Conservation (phyloP, 1,140 invertebrate species). For the Drosophila tsacasi region DNA sequence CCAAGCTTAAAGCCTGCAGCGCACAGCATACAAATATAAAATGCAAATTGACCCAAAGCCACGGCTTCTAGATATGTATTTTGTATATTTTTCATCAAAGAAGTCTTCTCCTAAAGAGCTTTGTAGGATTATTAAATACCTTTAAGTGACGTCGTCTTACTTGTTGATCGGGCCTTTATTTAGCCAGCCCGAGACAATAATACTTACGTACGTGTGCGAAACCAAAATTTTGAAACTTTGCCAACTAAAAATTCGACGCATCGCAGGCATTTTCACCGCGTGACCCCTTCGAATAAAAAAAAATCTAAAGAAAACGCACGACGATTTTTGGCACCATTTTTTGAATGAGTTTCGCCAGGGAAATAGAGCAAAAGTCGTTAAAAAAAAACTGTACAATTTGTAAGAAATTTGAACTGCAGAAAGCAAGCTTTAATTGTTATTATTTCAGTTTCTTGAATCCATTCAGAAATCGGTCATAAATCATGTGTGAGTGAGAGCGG, state of each 20-base stretch:
- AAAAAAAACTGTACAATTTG: neutral
- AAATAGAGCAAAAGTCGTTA: conserved; percentile 8
- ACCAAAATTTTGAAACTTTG: conserved; percentile 67
- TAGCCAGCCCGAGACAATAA: conserved; percentile 57
- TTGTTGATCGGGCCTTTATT: conserved; percentile 55
- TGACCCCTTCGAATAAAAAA: conserved; percentile 50
- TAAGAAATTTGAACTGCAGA: neutral
- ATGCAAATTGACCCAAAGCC: conserved; percentile 23
- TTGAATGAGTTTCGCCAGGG: conserved; percentile 8
- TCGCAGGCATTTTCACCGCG: conserved; percentile 69
- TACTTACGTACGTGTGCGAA: conserved; percentile 38
- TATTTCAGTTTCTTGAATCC: conserved; percentile 10
- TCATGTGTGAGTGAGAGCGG: conserved; percentile 9
- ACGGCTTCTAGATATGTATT: conserved; percentile 2
- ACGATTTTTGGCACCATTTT: conserved; percentile 39
- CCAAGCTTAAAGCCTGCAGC: conserved; percentile 42
- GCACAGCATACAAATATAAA: conserved; percentile 39
- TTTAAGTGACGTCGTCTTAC: conserved; percentile 61
- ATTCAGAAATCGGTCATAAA: conserved; percentile 46
- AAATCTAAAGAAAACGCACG: conserved; percentile 23
- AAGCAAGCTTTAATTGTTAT: conserved; percentile 15
- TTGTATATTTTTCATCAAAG: conserved; percentile 11
- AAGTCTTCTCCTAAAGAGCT: conserved; percentile 48
- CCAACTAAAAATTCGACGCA: conserved; percentile 63
- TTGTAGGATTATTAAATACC: conserved; percentile 52